These are phyloP conservation scores for Aphaenogaster floridana DNA, from an alignment of 1,140 invertebrate species.

Conservation along the genomic window DNA sequence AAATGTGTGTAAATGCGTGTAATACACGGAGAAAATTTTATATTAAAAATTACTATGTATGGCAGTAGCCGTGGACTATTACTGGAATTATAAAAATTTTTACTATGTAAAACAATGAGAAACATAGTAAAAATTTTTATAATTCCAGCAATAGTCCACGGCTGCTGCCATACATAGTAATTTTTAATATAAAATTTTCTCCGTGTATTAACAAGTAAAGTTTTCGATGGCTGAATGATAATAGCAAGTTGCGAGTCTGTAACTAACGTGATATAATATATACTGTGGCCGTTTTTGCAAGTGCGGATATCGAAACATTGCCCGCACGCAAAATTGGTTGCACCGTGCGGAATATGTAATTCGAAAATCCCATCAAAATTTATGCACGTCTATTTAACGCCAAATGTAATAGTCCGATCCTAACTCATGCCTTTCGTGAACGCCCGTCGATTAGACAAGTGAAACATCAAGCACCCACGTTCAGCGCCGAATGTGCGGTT, in stretches of 20 bases:
- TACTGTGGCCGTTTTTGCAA: not conserved
- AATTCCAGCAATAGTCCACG: no score
- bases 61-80: no score
- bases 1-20: no score
- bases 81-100: no score
- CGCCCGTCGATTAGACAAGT: slow-evolving; percentile 35
- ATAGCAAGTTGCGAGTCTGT: not conserved
- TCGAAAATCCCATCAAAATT: slow-evolving; percentile 5
- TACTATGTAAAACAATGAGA: no score
- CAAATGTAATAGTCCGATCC: slow-evolving; percentile 7
- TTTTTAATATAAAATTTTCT: no score
- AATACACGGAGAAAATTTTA: no score
- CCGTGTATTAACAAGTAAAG: not conserved
- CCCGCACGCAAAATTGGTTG: not conserved
- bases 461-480: slow-evolving; percentile 30
- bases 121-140: no score
- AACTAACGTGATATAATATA: not conserved
- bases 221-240: not conserved
- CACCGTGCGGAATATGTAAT: not conserved
- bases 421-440: slow-evolving; percentile 14
- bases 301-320: slow-evolving; percentile 3
- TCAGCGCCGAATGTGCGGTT: slow-evolving; percentile 33
- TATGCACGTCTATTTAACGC: slow-evolving; percentile 15
- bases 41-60: no score
- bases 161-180: no score